Evolutionary conservation across 2,797 vertebrate species (phyloP).

Genomic region (Pangasius mekongensis): DNA sequence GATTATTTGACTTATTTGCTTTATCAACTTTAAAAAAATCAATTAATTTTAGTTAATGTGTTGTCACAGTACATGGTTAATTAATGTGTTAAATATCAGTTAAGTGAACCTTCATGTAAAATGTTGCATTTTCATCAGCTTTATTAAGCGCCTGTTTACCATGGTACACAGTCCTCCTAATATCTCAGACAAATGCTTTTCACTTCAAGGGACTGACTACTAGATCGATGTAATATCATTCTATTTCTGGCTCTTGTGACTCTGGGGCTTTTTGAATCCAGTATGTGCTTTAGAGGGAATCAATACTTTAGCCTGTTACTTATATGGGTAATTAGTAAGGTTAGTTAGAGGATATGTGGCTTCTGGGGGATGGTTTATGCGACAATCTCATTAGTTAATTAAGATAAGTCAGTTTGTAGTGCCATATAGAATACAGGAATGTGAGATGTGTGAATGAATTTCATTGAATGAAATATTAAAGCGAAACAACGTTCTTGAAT

Average conservation of each 20-base stretch:
- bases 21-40: neutral
- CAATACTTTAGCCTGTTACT: constrained; percentile 45
- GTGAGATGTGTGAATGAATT: no score
- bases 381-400: constrained; percentile 38
- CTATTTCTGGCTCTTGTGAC: constrained; percentile 52
- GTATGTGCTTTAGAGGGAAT: constrained; percentile 41
- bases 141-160: constrained; percentile 38
- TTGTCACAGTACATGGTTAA: neutral
- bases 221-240: constrained; percentile 35
- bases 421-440: neutral
- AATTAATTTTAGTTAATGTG: neutral
- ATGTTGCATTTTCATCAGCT: neutral
- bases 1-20: neutral
- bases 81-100: neutral
- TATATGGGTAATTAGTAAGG: constrained; percentile 31
- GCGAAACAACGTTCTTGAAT: neutral
- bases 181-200: constrained; percentile 39
- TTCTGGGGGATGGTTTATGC: constrained; percentile 7
- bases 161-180: constrained; percentile 16
- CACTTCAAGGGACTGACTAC: constrained; percentile 15
- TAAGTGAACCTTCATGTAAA: neutral
- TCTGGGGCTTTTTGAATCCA: constrained; percentile 22
- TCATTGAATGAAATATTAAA: neutral
- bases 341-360: constrained; percentile 15
- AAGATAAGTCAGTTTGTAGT: constrained; percentile 29